These are phyloP conservation scores for Phymanthus crucifer DNA, from an alignment of 92 coral and sea anemone species.

Conservation along the genomic window DNA sequence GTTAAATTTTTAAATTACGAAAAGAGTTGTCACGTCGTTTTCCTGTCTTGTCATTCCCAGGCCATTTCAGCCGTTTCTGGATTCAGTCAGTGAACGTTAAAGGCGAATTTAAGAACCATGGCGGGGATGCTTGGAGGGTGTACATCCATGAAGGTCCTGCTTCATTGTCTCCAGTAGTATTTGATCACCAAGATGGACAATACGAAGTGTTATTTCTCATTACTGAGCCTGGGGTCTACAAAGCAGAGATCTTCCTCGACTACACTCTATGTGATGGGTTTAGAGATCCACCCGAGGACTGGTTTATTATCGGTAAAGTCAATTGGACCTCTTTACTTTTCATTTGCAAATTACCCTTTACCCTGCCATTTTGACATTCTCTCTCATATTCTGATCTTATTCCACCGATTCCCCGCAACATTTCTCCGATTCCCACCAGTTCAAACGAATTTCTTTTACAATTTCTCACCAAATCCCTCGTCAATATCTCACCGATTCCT, in stretches of 20 bases:
- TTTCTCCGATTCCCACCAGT: no score
- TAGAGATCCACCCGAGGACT: conserved; percentile 63
- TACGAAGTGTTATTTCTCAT: conserved; percentile 69
- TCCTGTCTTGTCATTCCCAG: no score
- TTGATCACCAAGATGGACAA: conserved; percentile 60
- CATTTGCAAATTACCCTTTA: no score
- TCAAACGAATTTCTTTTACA: no score
- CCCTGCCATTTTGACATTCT: no score
- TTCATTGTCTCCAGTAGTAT: conserved; percentile 68
- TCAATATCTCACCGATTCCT: no score
- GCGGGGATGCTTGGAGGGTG: conserved; percentile 85
- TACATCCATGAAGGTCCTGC: conserved; percentile 63
- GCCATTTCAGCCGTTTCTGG: conserved; percentile 53
- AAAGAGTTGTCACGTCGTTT: no score
- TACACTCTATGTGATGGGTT: conserved; percentile 81
- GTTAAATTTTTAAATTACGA: neutral
- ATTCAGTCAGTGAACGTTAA: conserved; percentile 62
- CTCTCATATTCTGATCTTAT: no score
- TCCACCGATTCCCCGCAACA: no score
- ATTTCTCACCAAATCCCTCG: no score
- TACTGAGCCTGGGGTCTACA: conserved; percentile 66
- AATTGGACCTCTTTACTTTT: neutral
- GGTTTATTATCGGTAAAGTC: conserved; percentile 68
- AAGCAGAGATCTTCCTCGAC: conserved; percentile 60
- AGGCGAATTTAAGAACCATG: conserved; percentile 45